A percentile compares a stretch with the other conserved stretches of the same genome.
Evolutionary conservation across 2,113 vertebrate species (phyloP).

Genomic region (Zosterops borbonicus): DNA sequence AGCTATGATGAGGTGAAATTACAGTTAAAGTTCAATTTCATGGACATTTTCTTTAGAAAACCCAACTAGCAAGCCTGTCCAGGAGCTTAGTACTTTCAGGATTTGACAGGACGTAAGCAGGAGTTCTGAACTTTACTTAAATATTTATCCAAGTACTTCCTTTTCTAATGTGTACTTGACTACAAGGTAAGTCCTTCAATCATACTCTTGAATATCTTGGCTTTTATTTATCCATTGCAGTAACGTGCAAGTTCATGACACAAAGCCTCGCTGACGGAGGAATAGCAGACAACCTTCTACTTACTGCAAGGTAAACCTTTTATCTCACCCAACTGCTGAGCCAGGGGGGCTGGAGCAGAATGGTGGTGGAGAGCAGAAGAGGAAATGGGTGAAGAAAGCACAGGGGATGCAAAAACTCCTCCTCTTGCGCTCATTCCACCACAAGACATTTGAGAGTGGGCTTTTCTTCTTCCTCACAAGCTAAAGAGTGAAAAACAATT

Average conservation of each 20-base stretch:
- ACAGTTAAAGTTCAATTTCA: neutral
- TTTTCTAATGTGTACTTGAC: neutral
- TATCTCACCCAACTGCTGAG: neutral
- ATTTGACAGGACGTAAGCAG: neutral
- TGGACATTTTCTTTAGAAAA: neutral
- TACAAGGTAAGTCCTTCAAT: neutral
- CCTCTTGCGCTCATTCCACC: neutral
- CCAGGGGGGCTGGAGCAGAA: neutral
- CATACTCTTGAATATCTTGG: neutral
- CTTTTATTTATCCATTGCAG: neutral
- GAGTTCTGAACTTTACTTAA: neutral
- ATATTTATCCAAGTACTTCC: conserved; percentile 10
- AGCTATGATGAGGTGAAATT: neutral
- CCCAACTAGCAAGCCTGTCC: neutral
- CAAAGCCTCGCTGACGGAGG: neutral
- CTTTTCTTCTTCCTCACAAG: neutral
- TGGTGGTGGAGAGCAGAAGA: accelerated
- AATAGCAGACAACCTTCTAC: neutral
- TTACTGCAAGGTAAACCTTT: neutral
- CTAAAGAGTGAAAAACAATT: neutral
- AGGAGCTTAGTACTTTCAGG: neutral
- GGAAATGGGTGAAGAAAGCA: neutral
- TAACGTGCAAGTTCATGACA: neutral
- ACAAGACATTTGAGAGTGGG: neutral
- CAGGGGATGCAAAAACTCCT: neutral